phyloP scores from a whole-genome alignment of 2,797 vertebrate genomes.

The Cephalopachus bancanus region DNA sequence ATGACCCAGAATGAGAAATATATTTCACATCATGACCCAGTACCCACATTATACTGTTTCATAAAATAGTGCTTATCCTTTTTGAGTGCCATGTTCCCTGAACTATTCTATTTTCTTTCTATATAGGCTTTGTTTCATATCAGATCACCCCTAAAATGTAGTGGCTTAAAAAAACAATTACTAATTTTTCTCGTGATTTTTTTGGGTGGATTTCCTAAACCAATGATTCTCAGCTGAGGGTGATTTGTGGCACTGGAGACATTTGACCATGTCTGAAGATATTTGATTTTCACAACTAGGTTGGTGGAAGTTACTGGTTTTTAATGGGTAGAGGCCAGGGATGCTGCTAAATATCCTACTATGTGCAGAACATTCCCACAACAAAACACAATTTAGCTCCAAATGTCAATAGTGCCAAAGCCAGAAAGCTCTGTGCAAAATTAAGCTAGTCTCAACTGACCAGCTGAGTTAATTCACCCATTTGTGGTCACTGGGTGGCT shows the following conservation, averaged over 20 bases:
- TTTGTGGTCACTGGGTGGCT: background rate
- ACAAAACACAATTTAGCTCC: background rate
- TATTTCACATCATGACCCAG: background rate
- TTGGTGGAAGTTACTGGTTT: background rate
- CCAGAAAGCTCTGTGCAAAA: background rate
- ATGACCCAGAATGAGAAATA: background rate
- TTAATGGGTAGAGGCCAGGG: background rate
- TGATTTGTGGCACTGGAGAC: background rate
- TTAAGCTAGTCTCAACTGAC: background rate
- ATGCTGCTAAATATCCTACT: background rate
- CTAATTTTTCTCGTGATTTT: background rate
- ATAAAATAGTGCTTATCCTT: background rate
- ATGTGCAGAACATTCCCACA: background rate
- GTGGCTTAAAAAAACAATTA: background rate
- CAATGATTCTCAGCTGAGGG: background rate
- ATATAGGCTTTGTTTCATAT: background rate
- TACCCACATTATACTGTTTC: background rate
- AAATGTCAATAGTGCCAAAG: background rate
- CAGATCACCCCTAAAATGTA: background rate
- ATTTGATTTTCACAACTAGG: background rate
- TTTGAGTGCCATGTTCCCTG: background rate
- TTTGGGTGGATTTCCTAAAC: background rate
- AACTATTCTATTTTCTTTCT: background rate
- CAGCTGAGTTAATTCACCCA: background rate
- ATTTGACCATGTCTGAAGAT: background rate